phyloP scores from a whole-genome alignment of 2,797 vertebrate species.

The Sebastes oblongus region DNA sequence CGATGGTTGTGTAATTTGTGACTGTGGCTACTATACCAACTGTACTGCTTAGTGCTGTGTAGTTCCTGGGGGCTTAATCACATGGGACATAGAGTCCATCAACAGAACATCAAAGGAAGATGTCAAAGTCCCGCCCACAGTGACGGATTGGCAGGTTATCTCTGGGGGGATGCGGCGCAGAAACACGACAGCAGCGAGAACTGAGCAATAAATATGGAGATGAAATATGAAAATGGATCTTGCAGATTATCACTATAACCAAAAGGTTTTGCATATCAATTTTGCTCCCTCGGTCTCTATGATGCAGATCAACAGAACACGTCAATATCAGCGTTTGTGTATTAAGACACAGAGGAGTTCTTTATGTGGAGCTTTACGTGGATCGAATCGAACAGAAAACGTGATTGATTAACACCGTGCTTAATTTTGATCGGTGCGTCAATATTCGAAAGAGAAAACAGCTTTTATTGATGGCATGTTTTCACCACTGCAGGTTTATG shows the following conservation, averaged over 20 bases:
- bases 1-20: neutral
- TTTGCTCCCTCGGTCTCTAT: neutral
- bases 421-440: constrained; percentile 20
- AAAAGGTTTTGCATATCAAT: neutral
- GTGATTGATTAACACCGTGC: neutral
- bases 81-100: neutral
- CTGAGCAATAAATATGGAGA: neutral
- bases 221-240: neutral
- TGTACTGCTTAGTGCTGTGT: neutral
- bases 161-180: neutral
- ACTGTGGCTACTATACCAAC: neutral
- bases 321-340: neutral
- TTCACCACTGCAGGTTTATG: constrained; percentile 16
- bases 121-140: neutral
- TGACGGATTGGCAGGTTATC: too few species aligned
- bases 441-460: constrained; percentile 26
- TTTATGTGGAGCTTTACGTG: neutral
- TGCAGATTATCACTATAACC: neutral
- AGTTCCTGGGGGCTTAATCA: neutral
- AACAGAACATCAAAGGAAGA: neutral
- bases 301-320: neutral
- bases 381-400: neutral
- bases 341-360: neutral
- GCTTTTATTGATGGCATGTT: constrained; percentile 35
- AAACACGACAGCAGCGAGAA: neutral